A percentile compares a stretch with the other conserved stretches of the same genome.
These are phyloP conservation scores for Xenentodon cancila DNA, from an alignment of 2,797 vertebrate genomes.

Conservation along the genomic window DNA sequence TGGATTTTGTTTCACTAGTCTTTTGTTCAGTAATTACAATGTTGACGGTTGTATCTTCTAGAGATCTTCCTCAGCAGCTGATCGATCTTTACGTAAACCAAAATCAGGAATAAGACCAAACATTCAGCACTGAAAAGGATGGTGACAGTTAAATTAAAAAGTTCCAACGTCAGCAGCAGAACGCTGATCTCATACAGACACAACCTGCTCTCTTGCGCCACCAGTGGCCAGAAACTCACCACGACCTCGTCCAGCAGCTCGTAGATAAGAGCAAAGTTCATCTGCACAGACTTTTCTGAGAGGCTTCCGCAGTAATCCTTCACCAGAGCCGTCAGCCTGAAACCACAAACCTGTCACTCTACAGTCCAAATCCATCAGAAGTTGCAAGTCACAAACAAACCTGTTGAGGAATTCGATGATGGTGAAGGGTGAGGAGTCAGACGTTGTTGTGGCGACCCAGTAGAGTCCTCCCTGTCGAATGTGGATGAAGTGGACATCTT, in stretches of 20 bases:
- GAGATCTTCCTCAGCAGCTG: no score
- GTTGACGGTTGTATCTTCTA: no score
- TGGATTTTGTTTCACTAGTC: no score
- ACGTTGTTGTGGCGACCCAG: constrained; percentile 83
- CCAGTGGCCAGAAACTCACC: constrained; percentile 70
- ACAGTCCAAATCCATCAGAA: background rate
- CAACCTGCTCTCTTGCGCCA: no score
- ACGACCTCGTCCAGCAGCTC: constrained; percentile 91
- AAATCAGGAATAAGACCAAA: no score
- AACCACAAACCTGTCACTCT: background rate
- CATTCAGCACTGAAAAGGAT: no score
- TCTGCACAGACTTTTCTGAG: constrained; percentile 85
- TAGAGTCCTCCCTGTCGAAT: constrained; percentile 88
- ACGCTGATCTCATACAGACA: no score
- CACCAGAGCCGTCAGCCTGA: constrained; percentile 85
- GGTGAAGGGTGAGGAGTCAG: constrained; percentile 85
- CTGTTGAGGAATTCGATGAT: constrained; percentile 89
- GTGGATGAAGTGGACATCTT: constrained; percentile 86
- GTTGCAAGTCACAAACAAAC: constrained; percentile 52
- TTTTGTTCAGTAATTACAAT: no score
- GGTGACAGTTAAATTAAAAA: no score
- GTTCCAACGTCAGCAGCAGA: no score
- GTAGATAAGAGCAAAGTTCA: constrained; percentile 90
- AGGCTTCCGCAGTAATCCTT: constrained; percentile 90
- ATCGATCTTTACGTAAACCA: no score